phyloP scores from a whole-genome alignment of 2,888 invertebrate species.

The Ochropleura leucogaster region DNA sequence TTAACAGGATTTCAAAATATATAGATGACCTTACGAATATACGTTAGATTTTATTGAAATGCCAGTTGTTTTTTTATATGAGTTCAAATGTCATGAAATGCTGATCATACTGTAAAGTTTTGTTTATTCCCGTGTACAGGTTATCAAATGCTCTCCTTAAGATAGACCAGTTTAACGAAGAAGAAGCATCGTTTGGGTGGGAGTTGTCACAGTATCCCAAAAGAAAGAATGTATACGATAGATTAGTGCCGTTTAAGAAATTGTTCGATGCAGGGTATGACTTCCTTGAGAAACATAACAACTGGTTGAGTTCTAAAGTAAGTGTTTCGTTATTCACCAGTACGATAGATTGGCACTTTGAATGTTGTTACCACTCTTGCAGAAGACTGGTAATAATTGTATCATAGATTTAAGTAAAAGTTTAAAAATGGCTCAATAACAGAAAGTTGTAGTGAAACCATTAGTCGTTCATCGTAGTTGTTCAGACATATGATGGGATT shows the following conservation, averaged over 20 bases:
- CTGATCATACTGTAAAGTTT: neutral
- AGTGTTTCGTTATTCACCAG: conserved; percentile 4
- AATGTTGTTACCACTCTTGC: neutral
- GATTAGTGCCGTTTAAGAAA: conserved; percentile 95
- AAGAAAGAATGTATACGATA: conserved; percentile 94
- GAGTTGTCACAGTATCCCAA: conserved; percentile 97
- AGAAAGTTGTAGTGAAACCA: neutral
- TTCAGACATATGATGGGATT: neutral
- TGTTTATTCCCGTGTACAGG: conserved; percentile 73
- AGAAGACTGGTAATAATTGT: neutral
- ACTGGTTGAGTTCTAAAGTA: conserved; percentile 95
- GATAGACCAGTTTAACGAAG: conserved; percentile 97
- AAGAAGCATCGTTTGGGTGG: conserved; percentile 97
- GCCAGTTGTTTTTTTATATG: neutral
- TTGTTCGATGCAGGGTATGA: conserved; percentile 97
- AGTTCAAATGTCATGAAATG: neutral
- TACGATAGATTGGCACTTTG: neutral
- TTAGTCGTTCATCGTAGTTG: neutral
- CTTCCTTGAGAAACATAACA: conserved; percentile 95
- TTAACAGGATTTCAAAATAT: neutral
- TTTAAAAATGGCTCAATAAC: neutral
- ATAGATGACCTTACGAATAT: neutral
- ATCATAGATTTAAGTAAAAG: neutral
- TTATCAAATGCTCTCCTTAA: conserved; percentile 93
- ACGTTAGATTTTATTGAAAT: neutral